These are phyloP conservation scores for Ascidia mentula DNA, from an alignment of 23 tunicate genomes.

Conservation along the genomic window DNA sequence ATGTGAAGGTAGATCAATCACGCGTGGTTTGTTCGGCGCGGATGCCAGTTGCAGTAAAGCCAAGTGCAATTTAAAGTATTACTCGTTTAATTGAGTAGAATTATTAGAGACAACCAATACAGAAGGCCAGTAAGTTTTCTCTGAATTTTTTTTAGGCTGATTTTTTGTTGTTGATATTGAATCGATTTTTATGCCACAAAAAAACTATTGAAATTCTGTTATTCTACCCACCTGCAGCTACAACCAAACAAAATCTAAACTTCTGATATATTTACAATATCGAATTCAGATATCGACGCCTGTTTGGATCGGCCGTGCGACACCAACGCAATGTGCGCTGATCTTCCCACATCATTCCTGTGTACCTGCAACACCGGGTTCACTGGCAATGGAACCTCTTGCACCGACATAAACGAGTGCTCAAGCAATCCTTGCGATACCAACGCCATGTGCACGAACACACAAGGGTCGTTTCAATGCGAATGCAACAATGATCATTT, in stretches of 20 bases:
- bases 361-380: conserved; percentile 1
- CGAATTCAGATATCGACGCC: conserved; percentile 6
- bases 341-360: neutral
- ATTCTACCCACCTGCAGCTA: neutral
- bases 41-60: too few relatives aligned
- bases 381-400: neutral
- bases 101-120: too few relatives aligned
- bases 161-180: too few relatives aligned
- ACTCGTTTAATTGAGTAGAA: too few relatives aligned
- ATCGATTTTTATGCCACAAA: too few relatives aligned
- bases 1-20: too few relatives aligned
- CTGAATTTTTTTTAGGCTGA: too few relatives aligned
- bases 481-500: conserved; percentile 19
- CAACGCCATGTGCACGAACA: conserved; percentile 35
- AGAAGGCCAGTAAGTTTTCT: too few relatives aligned
- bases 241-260: neutral
- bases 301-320: conserved; percentile 16
- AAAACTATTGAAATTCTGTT: too few relatives aligned
- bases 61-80: too few relatives aligned
- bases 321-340: conserved; percentile 14
- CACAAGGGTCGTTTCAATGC: conserved; percentile 43
- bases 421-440: conserved; percentile 7
- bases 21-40: too few relatives aligned
- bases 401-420: conserved; percentile 45
- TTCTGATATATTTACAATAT: too few relatives aligned